Percentiles rank a stretch among this genome's conserved stretches.
Evolutionary conservation across 2,888 invertebrate genomes (phyloP).

Genomic region (Caenorhabditis sp.): DNA sequence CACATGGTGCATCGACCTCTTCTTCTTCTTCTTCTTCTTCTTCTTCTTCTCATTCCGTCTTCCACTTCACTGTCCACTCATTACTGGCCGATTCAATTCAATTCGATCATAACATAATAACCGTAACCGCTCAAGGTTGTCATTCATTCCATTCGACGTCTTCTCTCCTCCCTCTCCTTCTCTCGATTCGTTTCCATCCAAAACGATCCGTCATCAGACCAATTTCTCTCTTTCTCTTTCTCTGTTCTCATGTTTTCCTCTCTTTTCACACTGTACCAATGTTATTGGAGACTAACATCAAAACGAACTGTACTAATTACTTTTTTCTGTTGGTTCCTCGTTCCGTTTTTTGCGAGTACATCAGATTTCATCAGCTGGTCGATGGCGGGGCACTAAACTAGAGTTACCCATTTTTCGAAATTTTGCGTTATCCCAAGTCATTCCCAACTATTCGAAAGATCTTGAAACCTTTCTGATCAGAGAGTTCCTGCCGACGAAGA

Average conservation of each 20-base stretch:
- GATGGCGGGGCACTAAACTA: too few relatives aligned
- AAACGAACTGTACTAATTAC: conserved; percentile 21
- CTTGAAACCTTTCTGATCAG: too few relatives aligned
- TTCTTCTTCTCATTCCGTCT: conserved; percentile 9
- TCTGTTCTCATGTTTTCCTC: conserved; percentile 5
- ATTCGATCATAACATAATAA: conserved; percentile 51
- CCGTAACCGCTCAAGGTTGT: conserved; percentile 59
- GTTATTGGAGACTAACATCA: conserved; percentile 11
- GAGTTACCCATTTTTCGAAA: too few relatives aligned
- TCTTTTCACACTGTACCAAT: conserved; percentile 4
- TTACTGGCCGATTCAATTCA: background rate
- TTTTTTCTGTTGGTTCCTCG: too few relatives aligned
- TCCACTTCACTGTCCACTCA: background rate
- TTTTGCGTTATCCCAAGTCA: too few relatives aligned
- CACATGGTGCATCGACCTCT: background rate
- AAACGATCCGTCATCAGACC: conserved; percentile 29
- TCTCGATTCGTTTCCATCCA: conserved; percentile 9
- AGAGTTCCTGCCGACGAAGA: too few relatives aligned
- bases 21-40: background rate
- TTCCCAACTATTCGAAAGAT: too few relatives aligned
- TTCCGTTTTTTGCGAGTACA: too few relatives aligned
- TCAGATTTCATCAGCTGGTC: too few relatives aligned
- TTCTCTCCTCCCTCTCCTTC: background rate
- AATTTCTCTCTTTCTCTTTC: conserved; percentile 4
- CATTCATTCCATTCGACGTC: conserved; percentile 8